Evolutionary conservation across 2,888 invertebrate species (phyloP).

Genomic region (Trachelus iudaicus): DNA sequence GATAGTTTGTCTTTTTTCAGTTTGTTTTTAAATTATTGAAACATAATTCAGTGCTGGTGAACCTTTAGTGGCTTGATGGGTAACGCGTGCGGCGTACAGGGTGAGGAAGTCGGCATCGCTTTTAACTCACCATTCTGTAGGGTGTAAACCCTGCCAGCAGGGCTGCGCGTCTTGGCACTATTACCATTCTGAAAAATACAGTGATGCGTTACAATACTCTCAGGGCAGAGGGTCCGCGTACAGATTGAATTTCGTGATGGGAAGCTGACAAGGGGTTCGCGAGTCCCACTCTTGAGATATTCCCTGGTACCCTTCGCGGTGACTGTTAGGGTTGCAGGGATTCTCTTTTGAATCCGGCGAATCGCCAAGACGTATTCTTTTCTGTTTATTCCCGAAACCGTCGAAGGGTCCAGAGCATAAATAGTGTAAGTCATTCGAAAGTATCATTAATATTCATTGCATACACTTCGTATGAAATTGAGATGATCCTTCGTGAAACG

Average conservation of each 20-base stretch:
- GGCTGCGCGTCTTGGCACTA: slow-evolving; percentile 23
- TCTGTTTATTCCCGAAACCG: not conserved
- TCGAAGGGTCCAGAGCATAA: slow-evolving; percentile 32
- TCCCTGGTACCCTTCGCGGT: not conserved
- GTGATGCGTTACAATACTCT: slow-evolving; percentile 1
- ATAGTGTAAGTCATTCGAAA: slow-evolving; percentile 35
- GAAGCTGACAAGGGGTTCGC: not conserved
- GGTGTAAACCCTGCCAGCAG: slow-evolving; percentile 25
- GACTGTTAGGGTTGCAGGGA: not conserved
- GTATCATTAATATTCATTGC: not conserved
- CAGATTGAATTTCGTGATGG: not conserved
- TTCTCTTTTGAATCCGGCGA: not conserved
- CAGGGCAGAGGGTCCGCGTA: not conserved
- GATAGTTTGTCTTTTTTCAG: not conserved
- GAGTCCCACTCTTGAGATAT: not conserved
- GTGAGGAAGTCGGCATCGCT: slow-evolving; percentile 21
- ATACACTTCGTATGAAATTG: not conserved
- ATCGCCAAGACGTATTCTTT: not conserved
- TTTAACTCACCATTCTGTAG: slow-evolving; percentile 25
- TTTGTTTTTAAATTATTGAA: not conserved
- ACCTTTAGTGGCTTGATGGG: slow-evolving; percentile 23
- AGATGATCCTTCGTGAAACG: not conserved
- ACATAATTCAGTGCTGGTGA: slow-evolving; percentile 16
- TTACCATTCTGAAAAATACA: slow-evolving; percentile 33
- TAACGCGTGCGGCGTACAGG: slow-evolving; percentile 17